Evolutionary conservation across 2,888 invertebrate genomes (phyloP).

Genomic region (Troilus luridus): DNA sequence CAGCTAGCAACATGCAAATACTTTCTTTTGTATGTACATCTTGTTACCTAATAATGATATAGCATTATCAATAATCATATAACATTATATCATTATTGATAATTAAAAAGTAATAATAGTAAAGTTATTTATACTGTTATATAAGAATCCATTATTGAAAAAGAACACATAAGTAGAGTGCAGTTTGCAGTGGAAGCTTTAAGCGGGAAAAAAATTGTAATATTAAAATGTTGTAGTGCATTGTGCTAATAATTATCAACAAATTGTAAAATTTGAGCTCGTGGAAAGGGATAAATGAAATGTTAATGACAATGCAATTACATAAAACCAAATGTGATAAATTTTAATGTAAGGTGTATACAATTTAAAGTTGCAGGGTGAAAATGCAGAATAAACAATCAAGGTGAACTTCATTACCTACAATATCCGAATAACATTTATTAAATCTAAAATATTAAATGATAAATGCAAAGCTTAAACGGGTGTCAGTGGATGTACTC

Average conservation of each 20-base stretch:
- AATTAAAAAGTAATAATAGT: background rate
- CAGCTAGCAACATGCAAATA: slow-evolving; percentile 48
- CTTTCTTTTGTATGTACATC: slow-evolving; percentile 34
- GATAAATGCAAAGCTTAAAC: slow-evolving; percentile 55
- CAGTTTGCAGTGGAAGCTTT: slow-evolving; percentile 62
- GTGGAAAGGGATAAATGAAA: slow-evolving; percentile 41
- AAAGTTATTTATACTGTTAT: slow-evolving; percentile 25
- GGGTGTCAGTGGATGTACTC: slow-evolving; percentile 44
- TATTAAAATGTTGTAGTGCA: slow-evolving; percentile 58
- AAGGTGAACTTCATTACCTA: slow-evolving; percentile 21
- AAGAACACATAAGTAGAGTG: slow-evolving; percentile 49
- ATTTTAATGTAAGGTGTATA: slow-evolving; percentile 46
- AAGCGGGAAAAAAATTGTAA: slow-evolving; percentile 60
- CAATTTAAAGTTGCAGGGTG: slow-evolving; percentile 52
- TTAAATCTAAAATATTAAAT: slow-evolving; percentile 54
- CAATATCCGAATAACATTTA: slow-evolving; percentile 50
- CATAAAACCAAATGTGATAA: slow-evolving; percentile 17
- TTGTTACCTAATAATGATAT: slow-evolving; percentile 49
- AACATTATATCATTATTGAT: slow-evolving; percentile 28
- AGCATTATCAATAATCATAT: slow-evolving; percentile 47
- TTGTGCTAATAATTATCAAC: slow-evolving; percentile 61
- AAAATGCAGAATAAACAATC: slow-evolving; percentile 52
- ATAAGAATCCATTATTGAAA: background rate
- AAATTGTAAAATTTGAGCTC: slow-evolving; percentile 51
- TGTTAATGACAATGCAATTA: slow-evolving; percentile 54